phyloP scores from a whole-genome alignment of 2,888 invertebrate genomes.

The Ferdinandea cuprea region DNA sequence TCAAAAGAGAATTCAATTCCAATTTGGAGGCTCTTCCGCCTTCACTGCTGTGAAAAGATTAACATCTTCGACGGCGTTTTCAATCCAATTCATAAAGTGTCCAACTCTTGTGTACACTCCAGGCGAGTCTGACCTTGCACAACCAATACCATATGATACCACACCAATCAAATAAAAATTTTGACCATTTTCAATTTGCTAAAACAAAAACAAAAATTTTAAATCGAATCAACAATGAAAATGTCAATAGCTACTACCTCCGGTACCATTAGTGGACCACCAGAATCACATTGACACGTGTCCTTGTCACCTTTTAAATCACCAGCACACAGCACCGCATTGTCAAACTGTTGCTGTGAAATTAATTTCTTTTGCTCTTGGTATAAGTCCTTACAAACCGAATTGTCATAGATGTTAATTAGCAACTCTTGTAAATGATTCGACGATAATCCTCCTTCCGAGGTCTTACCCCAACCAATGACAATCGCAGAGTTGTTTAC shows the following conservation, averaged over 20 bases:
- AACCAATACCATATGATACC: slow-evolving; percentile 87
- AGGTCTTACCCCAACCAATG: slow-evolving; percentile 86
- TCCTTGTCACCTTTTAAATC: slow-evolving; percentile 80
- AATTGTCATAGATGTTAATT: slow-evolving; percentile 88
- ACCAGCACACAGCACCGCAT: slow-evolving; percentile 81
- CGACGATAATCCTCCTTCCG: slow-evolving; percentile 86
- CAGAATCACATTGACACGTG: slow-evolving; percentile 82
- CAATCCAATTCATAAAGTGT: slow-evolving; percentile 86
- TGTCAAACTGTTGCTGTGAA: slow-evolving; percentile 80
- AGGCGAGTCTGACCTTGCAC: slow-evolving; percentile 85
- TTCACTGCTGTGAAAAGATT: background rate
- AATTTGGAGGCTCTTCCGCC: background rate
- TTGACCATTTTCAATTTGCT: slow-evolving; percentile 84
- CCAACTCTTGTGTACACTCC: slow-evolving; percentile 87
- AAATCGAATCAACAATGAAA: background rate
- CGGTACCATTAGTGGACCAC: slow-evolving; percentile 82
- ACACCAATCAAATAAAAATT: slow-evolving; percentile 86
- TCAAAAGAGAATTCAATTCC: too few relatives aligned
- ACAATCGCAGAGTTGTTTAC: slow-evolving; percentile 88
- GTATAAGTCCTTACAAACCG: slow-evolving; percentile 84
- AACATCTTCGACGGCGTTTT: slow-evolving; percentile 14
- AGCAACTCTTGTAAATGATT: slow-evolving; percentile 87
- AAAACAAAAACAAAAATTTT: background rate
- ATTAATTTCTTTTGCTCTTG: slow-evolving; percentile 77
- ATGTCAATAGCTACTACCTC: slow-evolving; percentile 76